Percentiles rank a stretch among this genome's conserved stretches.
Evolutionary conservation across 2,113 vertebrate species (phyloP).

Genomic region (Charadrius vociferus): DNA sequence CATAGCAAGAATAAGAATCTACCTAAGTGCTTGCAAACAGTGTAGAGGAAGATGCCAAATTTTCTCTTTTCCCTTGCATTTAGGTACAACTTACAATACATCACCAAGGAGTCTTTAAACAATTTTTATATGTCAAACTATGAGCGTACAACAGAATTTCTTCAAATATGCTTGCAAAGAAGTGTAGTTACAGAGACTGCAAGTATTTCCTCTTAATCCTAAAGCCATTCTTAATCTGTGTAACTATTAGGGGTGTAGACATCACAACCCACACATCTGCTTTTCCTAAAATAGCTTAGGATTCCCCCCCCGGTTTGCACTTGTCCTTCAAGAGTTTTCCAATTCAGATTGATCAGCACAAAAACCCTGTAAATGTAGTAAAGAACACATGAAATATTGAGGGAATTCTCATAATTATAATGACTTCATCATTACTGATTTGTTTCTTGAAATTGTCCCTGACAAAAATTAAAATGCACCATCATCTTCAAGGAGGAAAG

Average conservation of each 20-base stretch:
- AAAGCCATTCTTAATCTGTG: not conserved
- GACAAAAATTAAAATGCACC: not conserved
- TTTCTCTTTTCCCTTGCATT: not conserved
- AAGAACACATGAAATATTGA: not conserved
- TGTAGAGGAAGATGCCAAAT: not conserved
- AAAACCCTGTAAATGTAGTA: not conserved
- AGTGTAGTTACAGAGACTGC: not conserved
- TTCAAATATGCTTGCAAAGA: not conserved
- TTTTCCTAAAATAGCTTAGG: not conserved
- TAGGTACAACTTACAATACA: not conserved
- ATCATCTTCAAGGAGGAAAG: not conserved
- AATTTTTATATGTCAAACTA: not conserved
- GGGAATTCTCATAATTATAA: not conserved
- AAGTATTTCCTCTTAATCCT: not conserved
- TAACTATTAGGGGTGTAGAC: not conserved
- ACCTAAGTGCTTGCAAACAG: not conserved
- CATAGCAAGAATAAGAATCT: not conserved
- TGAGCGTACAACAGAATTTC: not conserved
- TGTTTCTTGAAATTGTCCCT: not conserved
- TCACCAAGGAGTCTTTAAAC: not conserved
- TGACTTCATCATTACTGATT: not conserved
- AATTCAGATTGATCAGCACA: not conserved
- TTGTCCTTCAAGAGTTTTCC: not conserved
- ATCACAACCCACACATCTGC: not conserved
- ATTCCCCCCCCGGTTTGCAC: not conserved